These are phyloP conservation scores for Crocodylus rhombifer DNA, from an alignment of 2,797 vertebrate genomes.

Conservation along the genomic window DNA sequence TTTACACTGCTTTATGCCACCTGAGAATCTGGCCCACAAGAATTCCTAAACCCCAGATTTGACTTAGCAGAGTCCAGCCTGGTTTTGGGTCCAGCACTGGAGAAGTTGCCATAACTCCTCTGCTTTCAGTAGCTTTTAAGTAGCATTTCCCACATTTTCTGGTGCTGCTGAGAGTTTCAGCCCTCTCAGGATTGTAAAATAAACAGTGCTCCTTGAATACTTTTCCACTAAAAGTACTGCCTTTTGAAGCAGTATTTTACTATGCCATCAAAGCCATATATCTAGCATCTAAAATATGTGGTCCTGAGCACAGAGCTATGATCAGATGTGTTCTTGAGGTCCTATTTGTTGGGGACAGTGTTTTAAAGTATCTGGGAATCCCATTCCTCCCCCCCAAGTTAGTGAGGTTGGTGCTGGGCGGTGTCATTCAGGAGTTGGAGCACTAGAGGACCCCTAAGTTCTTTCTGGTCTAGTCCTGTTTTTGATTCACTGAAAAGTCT, in stretches of 20 bases:
- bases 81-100: rapidly evolving
- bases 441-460: neutral
- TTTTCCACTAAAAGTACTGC: neutral
- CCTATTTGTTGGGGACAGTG: neutral
- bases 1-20: neutral
- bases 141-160: neutral
- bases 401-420: neutral
- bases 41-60: rapidly evolving
- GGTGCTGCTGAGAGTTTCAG: neutral
- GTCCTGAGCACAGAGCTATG: neutral
- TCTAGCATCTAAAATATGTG: neutral
- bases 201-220: neutral
- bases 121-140: neutral
- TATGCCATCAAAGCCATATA: neutral
- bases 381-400: neutral
- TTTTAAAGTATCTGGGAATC: neutral
- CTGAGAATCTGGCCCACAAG: neutral
- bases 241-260: neutral
- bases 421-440: neutral
- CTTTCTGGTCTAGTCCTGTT: neutral
- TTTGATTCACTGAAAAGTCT: neutral
- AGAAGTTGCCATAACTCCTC: neutral
- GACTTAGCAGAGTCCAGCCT: neutral
- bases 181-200: neutral
- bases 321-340: neutral